Evolutionary conservation across 2,797 vertebrate species (phyloP).

Genomic region (Macrochelys suwanniensis): DNA sequence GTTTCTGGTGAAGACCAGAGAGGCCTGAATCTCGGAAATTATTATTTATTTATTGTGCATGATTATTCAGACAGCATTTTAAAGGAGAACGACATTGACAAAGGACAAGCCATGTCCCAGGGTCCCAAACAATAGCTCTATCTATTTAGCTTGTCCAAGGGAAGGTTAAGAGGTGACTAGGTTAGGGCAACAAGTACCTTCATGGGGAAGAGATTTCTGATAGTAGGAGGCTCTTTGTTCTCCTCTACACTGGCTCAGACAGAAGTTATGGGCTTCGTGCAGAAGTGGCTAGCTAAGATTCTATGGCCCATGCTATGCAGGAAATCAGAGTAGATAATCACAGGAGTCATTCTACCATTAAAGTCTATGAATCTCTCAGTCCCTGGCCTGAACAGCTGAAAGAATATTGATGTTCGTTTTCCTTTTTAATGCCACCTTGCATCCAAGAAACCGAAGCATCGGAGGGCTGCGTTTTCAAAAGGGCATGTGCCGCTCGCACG

Average conservation of each 20-base stretch:
- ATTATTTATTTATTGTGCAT: not conserved
- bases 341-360: not conserved
- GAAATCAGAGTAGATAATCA: not conserved
- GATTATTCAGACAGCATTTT: no score
- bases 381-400: no score
- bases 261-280: not conserved
- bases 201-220: not conserved
- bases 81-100: no score
- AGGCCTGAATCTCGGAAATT: not conserved
- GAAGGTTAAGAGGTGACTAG: not conserved
- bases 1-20: not conserved
- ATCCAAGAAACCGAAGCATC: no score
- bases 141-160: not conserved
- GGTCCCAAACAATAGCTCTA: not conserved
- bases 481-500: rapidly evolving
- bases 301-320: no score
- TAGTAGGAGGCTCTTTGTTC: not conserved
- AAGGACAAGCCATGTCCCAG: no score
- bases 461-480: no score
- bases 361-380: no score
- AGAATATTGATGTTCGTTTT: no score
- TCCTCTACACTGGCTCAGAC: no score
- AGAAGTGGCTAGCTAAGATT: no score
- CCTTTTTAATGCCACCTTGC: no score
- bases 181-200: not conserved